Evolutionary conservation across 1,140 invertebrate genomes (phyloP).

Genomic region (Drosophila ananassae): DNA sequence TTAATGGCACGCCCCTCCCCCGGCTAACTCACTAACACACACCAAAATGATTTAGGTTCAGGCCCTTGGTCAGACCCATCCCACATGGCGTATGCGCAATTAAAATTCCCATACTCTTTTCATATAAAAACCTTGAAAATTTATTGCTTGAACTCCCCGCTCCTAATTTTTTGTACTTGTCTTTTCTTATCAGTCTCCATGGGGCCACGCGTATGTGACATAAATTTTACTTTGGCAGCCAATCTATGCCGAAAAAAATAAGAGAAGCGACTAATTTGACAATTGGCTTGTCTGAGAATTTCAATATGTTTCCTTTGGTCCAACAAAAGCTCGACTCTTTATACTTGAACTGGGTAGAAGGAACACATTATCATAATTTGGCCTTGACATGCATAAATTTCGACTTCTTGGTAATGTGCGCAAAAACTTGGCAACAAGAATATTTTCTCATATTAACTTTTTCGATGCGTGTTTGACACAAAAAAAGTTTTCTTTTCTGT

Average conservation of each 20-base stretch:
- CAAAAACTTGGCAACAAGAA: conserved; percentile 54
- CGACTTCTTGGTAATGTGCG: conserved; percentile 30
- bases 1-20: conserved; percentile 27
- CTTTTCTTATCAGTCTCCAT: conserved; percentile 26
- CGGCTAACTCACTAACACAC: conserved; percentile 8
- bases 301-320: conserved; percentile 62
- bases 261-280: conserved; percentile 47
- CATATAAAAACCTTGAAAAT: conserved; percentile 30
- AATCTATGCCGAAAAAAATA: conserved; percentile 4
- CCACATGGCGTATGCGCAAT: conserved; percentile 69
- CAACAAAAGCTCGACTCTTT: neutral
- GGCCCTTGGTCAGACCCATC: conserved; percentile 1
- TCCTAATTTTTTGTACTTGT: conserved; percentile 14
- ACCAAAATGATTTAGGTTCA: conserved; percentile 45
- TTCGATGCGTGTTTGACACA: conserved; percentile 22
- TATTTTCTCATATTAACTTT: conserved; percentile 42
- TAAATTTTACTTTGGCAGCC: conserved; percentile 53
- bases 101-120: conserved; percentile 53
- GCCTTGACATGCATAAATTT: conserved; percentile 55
- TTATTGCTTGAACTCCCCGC: conserved; percentile 30
- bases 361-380: conserved; percentile 60
- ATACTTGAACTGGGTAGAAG: neutral
- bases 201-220: conserved; percentile 3
- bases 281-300: conserved; percentile 75
- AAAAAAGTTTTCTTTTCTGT: neutral